Evolutionary conservation across 2,888 invertebrate genomes (phyloP).

Genomic region (Chromoteleia sp.): DNA sequence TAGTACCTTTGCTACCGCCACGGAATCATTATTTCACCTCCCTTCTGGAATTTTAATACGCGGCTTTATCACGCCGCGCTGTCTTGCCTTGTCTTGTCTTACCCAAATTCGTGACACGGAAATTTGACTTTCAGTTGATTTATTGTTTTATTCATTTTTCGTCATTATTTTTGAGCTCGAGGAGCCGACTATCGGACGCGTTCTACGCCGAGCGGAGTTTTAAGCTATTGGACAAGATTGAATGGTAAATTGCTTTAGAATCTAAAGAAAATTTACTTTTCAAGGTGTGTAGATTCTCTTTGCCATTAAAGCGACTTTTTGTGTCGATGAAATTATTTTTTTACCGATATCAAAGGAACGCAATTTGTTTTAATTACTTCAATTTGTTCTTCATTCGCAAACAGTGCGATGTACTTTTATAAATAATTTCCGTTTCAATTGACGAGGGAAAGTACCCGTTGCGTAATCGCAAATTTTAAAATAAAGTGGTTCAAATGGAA

Average conservation of each 20-base stretch:
- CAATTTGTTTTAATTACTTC: no score
- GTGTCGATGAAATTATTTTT: conserved; percentile 1
- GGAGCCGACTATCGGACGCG: not conserved
- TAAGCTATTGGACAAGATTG: conserved; percentile 5
- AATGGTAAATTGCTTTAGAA: conserved; percentile 8
- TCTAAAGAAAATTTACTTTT: no score
- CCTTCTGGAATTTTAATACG: conserved; percentile 81
- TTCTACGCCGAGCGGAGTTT: not conserved
- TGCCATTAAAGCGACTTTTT: no score
- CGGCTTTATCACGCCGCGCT: conserved; percentile 69
- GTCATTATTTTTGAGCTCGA: conserved; percentile 20
- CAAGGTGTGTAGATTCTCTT: no score
- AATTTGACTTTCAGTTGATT: conserved; percentile 52
- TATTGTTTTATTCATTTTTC: conserved; percentile 56
- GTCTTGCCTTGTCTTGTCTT: conserved; percentile 57
- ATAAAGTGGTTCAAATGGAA: no score
- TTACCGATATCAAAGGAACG: no score
- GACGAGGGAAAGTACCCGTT: no score
- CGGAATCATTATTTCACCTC: conserved; percentile 78
- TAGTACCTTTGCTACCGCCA: conserved; percentile 71
- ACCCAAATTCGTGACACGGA: conserved; percentile 44
- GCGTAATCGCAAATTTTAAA: no score
- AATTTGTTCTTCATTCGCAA: no score
- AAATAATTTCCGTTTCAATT: no score
- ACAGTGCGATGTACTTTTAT: no score